Evolutionary conservation across 2,888 invertebrate genomes (phyloP).

Genomic region (Parthenolecanium corni): DNA sequence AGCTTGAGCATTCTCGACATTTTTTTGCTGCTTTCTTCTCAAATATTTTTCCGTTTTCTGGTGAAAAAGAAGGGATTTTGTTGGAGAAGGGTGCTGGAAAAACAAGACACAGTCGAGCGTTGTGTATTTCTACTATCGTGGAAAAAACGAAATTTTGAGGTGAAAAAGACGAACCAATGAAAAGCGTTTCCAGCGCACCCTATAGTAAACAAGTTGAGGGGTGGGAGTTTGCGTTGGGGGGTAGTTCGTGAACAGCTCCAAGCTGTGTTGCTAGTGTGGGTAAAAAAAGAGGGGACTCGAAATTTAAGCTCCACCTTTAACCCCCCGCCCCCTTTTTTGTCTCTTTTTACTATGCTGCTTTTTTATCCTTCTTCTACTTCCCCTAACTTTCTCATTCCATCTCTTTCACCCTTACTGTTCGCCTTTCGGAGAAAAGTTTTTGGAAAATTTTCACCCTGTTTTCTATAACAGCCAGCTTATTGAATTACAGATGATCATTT

Average conservation of each 20-base stretch:
- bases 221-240: conserved; percentile 8
- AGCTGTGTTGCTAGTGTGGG: no score
- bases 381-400: no score
- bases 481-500: conserved; percentile 69
- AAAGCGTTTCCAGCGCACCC: conserved; percentile 1
- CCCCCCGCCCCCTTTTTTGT: not conserved
- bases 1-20: no score
- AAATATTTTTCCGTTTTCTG: no score
- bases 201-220: no score
- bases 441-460: conserved; percentile 15
- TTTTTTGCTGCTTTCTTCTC: no score
- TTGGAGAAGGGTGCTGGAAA: not conserved
- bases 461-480: conserved; percentile 41
- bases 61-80: not conserved
- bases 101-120: not conserved
- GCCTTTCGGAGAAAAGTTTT: no score
- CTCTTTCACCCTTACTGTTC: no score
- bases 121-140: no score
- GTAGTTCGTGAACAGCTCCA: conserved; percentile 2
- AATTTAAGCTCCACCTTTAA: conserved; percentile 15
- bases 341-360: no score
- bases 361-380: no score
- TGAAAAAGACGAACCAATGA: conserved; percentile 8
- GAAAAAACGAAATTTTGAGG: no score
- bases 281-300: conserved; percentile 11